Evolutionary conservation across 2,113 vertebrate genomes (phyloP).

Genomic region (Poicephalus gulielmi): DNA sequence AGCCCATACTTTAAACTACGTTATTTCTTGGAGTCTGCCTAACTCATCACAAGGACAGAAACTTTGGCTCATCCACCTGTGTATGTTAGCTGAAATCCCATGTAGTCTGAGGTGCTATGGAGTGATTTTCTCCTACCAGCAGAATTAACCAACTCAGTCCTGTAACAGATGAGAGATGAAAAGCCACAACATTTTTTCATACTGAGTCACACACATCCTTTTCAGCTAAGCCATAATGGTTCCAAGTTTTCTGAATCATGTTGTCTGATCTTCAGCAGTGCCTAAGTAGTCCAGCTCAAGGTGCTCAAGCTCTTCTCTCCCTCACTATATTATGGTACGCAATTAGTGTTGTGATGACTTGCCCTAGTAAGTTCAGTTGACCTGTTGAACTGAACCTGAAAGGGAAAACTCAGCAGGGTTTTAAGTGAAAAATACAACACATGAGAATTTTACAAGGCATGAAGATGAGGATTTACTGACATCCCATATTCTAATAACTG

Average conservation of each 20-base stretch:
- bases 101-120: not conserved
- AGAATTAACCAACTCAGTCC: not conserved
- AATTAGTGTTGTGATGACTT: not conserved
- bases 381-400: not conserved
- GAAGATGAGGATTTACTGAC: not conserved
- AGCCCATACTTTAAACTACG: not conserved
- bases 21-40: not conserved
- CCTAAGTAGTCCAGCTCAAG: not conserved
- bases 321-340: not conserved
- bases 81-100: not conserved
- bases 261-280: not conserved
- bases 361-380: not conserved
- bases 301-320: not conserved
- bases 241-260: slow-evolving; percentile 11
- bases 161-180: not conserved
- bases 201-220: slow-evolving; percentile 50
- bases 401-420: not conserved
- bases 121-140: not conserved
- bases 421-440: not conserved
- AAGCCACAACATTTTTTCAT: slow-evolving; percentile 4
- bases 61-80: not conserved
- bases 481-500: not conserved
- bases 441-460: not conserved
- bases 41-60: slow-evolving; percentile 1
- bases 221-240: slow-evolving; percentile 23